Evolutionary conservation across 2,888 invertebrate species (phyloP), one percentile per base, ranked within the genome.

Genomic region (Meandrusa payeni): DNA sequence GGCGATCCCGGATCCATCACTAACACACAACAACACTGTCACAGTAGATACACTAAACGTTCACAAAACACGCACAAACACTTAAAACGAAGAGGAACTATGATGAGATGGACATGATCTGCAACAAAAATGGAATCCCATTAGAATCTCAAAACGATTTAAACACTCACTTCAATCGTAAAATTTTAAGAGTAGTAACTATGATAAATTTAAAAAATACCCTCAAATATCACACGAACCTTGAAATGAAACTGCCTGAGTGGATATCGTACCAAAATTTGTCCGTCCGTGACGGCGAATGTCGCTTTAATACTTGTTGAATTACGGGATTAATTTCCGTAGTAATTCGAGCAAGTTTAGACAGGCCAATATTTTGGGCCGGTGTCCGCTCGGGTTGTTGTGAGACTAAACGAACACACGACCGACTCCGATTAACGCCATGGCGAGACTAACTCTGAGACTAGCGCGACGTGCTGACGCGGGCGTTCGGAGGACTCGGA

Each of bases 301-400:
- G 61, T 75, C 69, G 77, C 66, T 75, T 63, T 69, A 47, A 66
- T 66, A 55, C 65, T 68, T 69, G 66, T 54, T 57, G 80, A 82
- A 85, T 86, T 81, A 86, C 82, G 65, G 69, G 78, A 85, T 76
- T 56, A 60, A 52, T 69, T 65, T 76, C 70, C 79, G 60, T 31
- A 66, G 82, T 86, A 87, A 86, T 80, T 85, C 80, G 69, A 73
- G 69, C 80, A 80, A 76, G 72, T 64, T 69, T 76, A 77, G 83
- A 87, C 87, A 80, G 85, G 78, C 86, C 87, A 87, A 88, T 85
- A 86, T 88, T 88, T 87, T 88, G 87, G 88, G 87, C 86, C 88
- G 88, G 88, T 88, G 87, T 87, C 88, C 88, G 88, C 87, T 88
- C 87, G 85, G 87, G 82, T 72, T 78, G 69, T 69, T 69, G 64